Evolutionary conservation across 2,113 vertebrate genomes (phyloP), one percentile per base, ranked within the genome.

Genomic region (Anser brachyrhynchus): DNA sequence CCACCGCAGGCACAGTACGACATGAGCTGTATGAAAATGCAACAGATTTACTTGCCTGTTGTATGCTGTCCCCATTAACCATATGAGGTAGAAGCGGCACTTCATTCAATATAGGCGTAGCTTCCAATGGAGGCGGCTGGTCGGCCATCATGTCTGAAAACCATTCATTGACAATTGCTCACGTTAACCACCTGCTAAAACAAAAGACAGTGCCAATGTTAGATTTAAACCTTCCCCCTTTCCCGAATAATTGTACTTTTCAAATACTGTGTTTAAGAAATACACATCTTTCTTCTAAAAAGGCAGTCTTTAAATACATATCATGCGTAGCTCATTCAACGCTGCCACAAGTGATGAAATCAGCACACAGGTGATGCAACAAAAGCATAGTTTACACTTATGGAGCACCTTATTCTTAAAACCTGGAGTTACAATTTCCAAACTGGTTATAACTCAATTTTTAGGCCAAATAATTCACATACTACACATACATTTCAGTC

Each of bases 141-240:
- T 98, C 98, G 85, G 98, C 98, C 98, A 98, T 98, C 97, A 98
- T 98, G 95, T 96, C 97, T 94, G 96, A 90, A 97, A 95, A 97
- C 93, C 93, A 85, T 86, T 98, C 98, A 98, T 98, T 76, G 97
- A 97, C 95, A 95, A 72, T 61, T 95, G 92, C 91, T 97, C 94
- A 95, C 95, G n/a, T 57, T 23, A 44, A 58, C 80, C 70, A 79
- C 95, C 97, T 96, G 92, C 72, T 39, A 9, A 43, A 79, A 92
- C 22, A 35, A 11, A 20, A 80, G 13, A 74, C 10, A 37, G 37
- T 3, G 28, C 14, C 35, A 33, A 5, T 3, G 12, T 95, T 14
- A 70, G 26, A 11, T 3, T 35, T 0, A 20, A 39, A 0, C 5
- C 23, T 37, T 64, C 39, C 55, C 55, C 3, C 17, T 22, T 29